phyloP scores from a whole-genome alignment of 2,113 vertebrate genomes.

The Varanus komodoensis region DNA sequence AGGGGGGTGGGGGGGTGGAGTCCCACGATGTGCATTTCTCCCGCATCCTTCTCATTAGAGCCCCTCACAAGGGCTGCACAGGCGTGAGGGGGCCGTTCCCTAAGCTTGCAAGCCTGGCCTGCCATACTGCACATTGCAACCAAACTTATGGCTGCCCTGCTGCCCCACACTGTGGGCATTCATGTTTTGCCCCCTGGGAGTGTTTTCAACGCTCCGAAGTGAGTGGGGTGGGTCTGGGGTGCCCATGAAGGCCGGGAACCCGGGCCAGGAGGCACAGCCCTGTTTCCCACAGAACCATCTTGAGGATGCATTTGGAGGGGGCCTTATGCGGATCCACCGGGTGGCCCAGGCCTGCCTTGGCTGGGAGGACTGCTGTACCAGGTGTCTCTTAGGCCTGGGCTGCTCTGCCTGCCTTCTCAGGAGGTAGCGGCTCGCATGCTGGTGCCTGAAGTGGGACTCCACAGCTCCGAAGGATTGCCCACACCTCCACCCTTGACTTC shows the following conservation, averaged over 20 bases:
- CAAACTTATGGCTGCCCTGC: too few relatives aligned
- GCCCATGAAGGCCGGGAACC: not conserved
- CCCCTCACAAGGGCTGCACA: too few relatives aligned
- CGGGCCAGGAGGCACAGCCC: not conserved
- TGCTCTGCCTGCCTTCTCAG: not conserved
- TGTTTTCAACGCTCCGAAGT: not conserved
- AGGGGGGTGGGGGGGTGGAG: too few relatives aligned
- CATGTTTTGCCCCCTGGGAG: not conserved
- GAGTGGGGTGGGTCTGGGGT: not conserved
- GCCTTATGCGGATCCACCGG: not conserved
- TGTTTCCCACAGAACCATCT: too few relatives aligned
- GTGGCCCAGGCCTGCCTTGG: not conserved
- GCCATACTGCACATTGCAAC: too few relatives aligned
- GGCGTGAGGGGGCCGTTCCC: too few relatives aligned
- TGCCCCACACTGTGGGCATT: too few relatives aligned
- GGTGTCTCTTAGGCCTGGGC: not conserved
- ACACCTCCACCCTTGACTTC: constrained; percentile 42
- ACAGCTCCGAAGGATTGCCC: constrained; percentile 43
- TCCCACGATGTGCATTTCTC: too few relatives aligned
- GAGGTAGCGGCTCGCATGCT: not conserved
- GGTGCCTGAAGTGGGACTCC: not conserved
- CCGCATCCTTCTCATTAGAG: too few relatives aligned
- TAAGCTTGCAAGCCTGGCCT: too few relatives aligned
- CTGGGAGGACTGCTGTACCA: too few relatives aligned
- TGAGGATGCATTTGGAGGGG: not conserved